phyloP scores from a whole-genome alignment of 1,140 invertebrate genomes.

The Drosophila erecta region DNA sequence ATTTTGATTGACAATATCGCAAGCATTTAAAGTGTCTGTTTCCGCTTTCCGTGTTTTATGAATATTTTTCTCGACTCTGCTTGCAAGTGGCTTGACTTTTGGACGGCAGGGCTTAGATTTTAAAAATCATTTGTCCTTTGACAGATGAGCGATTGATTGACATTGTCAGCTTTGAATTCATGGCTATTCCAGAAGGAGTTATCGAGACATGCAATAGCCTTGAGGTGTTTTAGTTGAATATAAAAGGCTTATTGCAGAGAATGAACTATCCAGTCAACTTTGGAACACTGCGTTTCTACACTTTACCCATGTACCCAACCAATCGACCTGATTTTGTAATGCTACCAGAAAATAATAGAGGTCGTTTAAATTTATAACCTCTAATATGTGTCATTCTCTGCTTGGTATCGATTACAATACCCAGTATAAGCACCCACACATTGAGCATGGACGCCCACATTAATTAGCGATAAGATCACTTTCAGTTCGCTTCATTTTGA shows the following conservation, averaged over 20 bases:
- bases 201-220: not conserved
- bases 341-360: slow-evolving; percentile 36
- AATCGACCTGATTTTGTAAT: slow-evolving; percentile 9
- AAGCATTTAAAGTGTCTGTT: slow-evolving; percentile 84
- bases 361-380: slow-evolving; percentile 52
- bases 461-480: slow-evolving; percentile 75
- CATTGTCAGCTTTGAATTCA: slow-evolving; percentile 55
- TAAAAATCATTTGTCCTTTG: slow-evolving; percentile 79
- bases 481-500: slow-evolving; percentile 53
- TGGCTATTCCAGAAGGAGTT: slow-evolving; percentile 1
- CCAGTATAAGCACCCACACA: slow-evolving; percentile 22
- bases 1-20: slow-evolving; percentile 85
- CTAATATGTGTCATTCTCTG: slow-evolving; percentile 48
- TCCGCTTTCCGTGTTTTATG: slow-evolving; percentile 69
- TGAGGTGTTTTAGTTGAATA: not conserved
- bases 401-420: slow-evolving; percentile 25
- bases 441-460: slow-evolving; percentile 35
- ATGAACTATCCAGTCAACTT: too few species aligned
- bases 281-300: too few species aligned
- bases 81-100: slow-evolving; percentile 31
- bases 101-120: slow-evolving; percentile 59
- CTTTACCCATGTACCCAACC: not conserved
- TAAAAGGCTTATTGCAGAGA: not conserved
- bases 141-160: slow-evolving; percentile 83
- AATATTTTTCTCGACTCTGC: slow-evolving; percentile 31